phyloP scores from a whole-genome alignment of 2,113 vertebrate genomes.

The Oenanthe melanoleuca region DNA sequence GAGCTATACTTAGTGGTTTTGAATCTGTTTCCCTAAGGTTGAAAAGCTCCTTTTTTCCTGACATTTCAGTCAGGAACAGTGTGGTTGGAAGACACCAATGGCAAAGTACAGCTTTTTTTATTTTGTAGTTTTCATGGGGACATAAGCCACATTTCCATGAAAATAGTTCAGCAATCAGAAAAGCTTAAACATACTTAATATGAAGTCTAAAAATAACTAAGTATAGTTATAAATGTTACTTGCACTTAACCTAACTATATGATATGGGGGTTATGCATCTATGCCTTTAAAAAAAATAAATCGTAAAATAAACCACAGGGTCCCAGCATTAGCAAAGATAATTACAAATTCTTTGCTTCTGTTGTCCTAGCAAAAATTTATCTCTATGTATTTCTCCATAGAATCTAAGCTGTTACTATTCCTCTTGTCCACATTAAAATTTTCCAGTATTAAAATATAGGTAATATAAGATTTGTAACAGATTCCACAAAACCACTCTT shows the following conservation, averaged over 20 bases:
- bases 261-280: not conserved
- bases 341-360: not conserved
- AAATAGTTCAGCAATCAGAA: not conserved
- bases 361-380: not conserved
- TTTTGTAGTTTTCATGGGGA: not conserved
- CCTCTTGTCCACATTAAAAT: not conserved
- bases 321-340: not conserved
- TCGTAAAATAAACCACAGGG: not conserved
- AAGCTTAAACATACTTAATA: not conserved
- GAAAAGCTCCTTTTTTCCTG: not conserved
- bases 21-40: not conserved
- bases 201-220: not conserved
- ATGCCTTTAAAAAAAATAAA: not conserved
- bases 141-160: not conserved
- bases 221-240: not conserved
- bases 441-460: not conserved
- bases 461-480: not conserved
- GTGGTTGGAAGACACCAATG: not conserved
- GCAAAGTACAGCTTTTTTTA: not conserved
- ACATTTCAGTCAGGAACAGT: not conserved
- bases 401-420: not conserved
- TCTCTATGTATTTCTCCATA: not conserved
- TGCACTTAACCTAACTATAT: not conserved
- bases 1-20: not conserved
- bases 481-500: not conserved